phyloP scores from a whole-genome alignment of 2,113 vertebrate genomes.

The Neotragus moschatus region DNA sequence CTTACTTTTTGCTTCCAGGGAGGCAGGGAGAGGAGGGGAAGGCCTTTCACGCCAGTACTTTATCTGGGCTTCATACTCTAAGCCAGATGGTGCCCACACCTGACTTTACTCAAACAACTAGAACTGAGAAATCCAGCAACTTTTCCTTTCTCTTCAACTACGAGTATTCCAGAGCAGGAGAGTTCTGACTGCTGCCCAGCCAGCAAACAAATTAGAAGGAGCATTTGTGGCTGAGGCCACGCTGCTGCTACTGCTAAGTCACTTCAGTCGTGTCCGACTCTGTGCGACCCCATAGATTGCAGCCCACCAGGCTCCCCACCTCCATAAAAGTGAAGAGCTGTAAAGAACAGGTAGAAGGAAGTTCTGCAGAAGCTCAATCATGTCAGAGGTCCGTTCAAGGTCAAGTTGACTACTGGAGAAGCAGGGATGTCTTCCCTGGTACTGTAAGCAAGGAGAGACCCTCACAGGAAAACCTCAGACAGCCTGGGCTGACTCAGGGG shows the following conservation, averaged over 20 bases:
- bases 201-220: background rate
- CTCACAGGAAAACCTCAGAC: background rate
- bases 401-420: background rate
- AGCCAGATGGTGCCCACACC: background rate
- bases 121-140: background rate
- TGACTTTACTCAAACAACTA: background rate
- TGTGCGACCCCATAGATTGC: too few relatives aligned
- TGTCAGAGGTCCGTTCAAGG: conserved; percentile 26
- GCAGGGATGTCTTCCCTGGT: background rate
- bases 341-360: background rate
- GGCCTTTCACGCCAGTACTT: background rate
- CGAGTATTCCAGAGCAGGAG: background rate
- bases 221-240: background rate
- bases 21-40: background rate
- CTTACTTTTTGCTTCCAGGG: background rate
- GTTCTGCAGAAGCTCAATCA: background rate
- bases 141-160: background rate
- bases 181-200: background rate
- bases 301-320: too few relatives aligned
- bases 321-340: background rate
- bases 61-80: conserved; percentile 12
- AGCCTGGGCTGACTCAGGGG: background rate
- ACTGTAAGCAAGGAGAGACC: background rate
- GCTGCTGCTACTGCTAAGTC: too few relatives aligned
- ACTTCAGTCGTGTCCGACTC: too few relatives aligned